These are phyloP conservation scores for Meandrina meandrites DNA, from an alignment of 92 coral and sea anemone species.

Conservation along the genomic window DNA sequence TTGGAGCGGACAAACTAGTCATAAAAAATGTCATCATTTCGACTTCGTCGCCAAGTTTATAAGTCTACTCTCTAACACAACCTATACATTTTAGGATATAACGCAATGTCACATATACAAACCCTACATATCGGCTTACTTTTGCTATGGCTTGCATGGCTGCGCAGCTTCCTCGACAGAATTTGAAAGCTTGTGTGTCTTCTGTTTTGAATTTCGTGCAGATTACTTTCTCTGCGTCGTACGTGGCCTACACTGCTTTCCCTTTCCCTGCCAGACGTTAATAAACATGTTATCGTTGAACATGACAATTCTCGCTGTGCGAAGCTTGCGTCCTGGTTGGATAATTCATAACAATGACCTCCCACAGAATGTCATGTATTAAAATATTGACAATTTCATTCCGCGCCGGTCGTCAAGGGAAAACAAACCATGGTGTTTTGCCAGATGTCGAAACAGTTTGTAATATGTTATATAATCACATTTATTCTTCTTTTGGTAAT, in stretches of 20 bases:
- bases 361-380: not conserved
- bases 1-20: not conserved
- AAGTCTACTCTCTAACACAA: too few relatives aligned
- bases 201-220: not conserved
- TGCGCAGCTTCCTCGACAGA: not conserved
- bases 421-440: constrained; percentile 26
- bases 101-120: not conserved
- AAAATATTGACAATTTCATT: constrained; percentile 16
- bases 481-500: not conserved
- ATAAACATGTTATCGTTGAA: not conserved
- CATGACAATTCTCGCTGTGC: not conserved
- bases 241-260: not conserved
- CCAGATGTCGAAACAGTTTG: constrained; percentile 2
- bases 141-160: not conserved
- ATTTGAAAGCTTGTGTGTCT: not conserved
- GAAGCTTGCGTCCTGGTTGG: not conserved
- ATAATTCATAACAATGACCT: not conserved
- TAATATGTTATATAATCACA: constrained; percentile 11
- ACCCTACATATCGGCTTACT: not conserved
- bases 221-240: not conserved
- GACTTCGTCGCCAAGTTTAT: too few relatives aligned
- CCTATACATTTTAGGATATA: not conserved
- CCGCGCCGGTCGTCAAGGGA: not conserved
- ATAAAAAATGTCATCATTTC: not conserved
- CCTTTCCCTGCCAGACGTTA: not conserved